Conservation (phyloP, 92 coral and sea anemone species). For the Plumapathes pennacea region DNA sequence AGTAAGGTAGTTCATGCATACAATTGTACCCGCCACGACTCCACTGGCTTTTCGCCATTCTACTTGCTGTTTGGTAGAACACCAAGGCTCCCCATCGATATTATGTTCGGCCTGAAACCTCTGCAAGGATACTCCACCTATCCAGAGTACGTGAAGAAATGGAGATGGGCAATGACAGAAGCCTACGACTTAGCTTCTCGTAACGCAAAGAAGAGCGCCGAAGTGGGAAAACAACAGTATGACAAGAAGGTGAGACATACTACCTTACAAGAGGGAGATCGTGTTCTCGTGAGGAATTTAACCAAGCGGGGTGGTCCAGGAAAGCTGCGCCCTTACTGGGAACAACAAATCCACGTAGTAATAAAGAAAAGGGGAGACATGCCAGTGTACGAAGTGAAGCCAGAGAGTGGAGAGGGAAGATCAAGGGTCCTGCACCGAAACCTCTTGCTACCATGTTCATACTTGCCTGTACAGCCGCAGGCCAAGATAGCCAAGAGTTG, state of each 20-base stretch:
- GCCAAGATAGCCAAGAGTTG: conserved; percentile 17
- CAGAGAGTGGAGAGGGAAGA: conserved; percentile 35
- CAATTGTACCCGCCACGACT: conserved; percentile 55
- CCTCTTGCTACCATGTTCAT: conserved; percentile 35
- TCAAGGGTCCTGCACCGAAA: conserved; percentile 33
- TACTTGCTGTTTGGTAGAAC: conserved; percentile 43
- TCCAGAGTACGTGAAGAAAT: conserved; percentile 56
- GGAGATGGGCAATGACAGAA: conserved; percentile 61
- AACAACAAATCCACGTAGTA: conserved; percentile 44
- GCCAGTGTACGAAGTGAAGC: conserved; percentile 56
- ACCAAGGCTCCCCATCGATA: conserved; percentile 56
- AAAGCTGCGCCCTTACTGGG: conserved; percentile 59
- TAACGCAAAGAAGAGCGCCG: conserved; percentile 25
- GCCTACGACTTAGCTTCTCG: conserved; percentile 47
- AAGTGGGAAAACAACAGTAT: conserved; percentile 22
- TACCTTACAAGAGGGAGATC: conserved; percentile 27
- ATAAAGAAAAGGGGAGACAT: conserved; percentile 36
- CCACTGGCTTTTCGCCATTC: conserved; percentile 67
- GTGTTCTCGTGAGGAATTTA: conserved; percentile 44
- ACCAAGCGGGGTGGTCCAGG: conserved; percentile 41
- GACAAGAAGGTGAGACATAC: conserved; percentile 47
- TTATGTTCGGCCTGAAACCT: conserved; percentile 57
- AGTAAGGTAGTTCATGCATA: conserved; percentile 64
- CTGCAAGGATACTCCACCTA: conserved; percentile 47
- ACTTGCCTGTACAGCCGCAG: conserved; percentile 27